Percentiles rank a stretch among this genome's conserved stretches.
Evolutionary conservation across 2,888 invertebrate genomes (phyloP).

Genomic region (Eilema sororculum): DNA sequence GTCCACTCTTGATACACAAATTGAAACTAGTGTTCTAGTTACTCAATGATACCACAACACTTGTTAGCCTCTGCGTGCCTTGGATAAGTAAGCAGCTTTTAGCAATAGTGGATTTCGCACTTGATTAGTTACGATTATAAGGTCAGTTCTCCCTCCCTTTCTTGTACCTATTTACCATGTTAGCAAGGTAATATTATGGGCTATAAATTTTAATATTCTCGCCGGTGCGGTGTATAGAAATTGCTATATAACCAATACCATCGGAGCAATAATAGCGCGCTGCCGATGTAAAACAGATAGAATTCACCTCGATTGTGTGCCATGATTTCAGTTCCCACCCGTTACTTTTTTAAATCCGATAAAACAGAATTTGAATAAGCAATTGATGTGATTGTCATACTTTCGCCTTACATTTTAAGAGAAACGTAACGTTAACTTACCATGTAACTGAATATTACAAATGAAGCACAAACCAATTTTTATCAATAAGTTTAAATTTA

Average conservation of each 20-base stretch:
- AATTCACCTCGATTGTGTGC: slow-evolving; percentile 67
- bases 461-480: slow-evolving; percentile 31
- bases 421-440: slow-evolving; percentile 47
- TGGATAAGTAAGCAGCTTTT: slow-evolving; percentile 14
- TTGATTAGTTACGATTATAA: slow-evolving; percentile 15
- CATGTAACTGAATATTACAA: slow-evolving; percentile 35
- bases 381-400: slow-evolving; percentile 57
- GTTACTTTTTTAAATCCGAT: slow-evolving; percentile 56
- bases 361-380: slow-evolving; percentile 61
- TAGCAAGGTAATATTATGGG: slow-evolving; percentile 20
- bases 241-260: slow-evolving; percentile 56
- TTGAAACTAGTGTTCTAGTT: slow-evolving; percentile 63
- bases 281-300: slow-evolving; percentile 66
- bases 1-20: slow-evolving; percentile 57
- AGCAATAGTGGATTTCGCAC: slow-evolving; percentile 16
- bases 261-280: slow-evolving; percentile 60
- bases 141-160: slow-evolving; percentile 22
- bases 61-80: slow-evolving; percentile 19
- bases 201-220: slow-evolving; percentile 29
- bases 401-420: slow-evolving; percentile 57
- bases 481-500: slow-evolving; percentile 39
- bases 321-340: slow-evolving; percentile 71
- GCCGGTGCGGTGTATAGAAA: slow-evolving; percentile 46
- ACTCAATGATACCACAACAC: slow-evolving; percentile 47
- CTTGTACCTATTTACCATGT: slow-evolving; percentile 36